phyloP scores from a whole-genome alignment of 2,888 invertebrate genomes.

The Sepioteuthis lessoniana region DNA sequence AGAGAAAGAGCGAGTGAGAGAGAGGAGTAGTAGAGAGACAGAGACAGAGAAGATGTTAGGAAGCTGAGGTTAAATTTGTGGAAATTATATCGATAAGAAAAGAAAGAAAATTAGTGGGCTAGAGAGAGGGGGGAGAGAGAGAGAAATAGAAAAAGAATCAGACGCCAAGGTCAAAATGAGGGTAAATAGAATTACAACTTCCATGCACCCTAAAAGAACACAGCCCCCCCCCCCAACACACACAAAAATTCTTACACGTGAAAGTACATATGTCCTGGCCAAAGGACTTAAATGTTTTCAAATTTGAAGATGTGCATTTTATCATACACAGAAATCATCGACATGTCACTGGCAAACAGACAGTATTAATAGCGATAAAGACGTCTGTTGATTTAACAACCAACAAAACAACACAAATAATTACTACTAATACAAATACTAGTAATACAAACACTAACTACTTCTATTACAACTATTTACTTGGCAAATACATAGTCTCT shows the following conservation, averaged over 20 bases:
- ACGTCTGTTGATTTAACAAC: not conserved
- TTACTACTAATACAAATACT: no score
- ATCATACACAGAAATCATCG: not conserved
- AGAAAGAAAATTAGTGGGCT: no score
- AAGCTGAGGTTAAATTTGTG: not conserved
- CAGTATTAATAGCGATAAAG: not conserved
- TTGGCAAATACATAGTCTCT: not conserved
- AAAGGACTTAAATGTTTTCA: not conserved
- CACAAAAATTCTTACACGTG: not conserved
- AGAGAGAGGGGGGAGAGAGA: not conserved
- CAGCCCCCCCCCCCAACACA: no score
- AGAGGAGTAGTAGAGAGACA: no score
- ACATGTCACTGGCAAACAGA: not conserved
- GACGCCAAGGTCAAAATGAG: not conserved
- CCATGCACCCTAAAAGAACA: not conserved
- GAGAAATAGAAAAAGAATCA: not conserved
- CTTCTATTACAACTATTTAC: not conserved
- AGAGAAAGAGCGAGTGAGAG: no score
- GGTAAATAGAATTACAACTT: no score
- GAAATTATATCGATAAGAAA: no score
- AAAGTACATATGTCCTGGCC: not conserved
- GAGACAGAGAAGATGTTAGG: no score
- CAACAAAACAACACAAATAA: not conserved
- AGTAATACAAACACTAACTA: not conserved
- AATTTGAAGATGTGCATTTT: not conserved